Percentiles rank a stretch among this genome's conserved stretches.
These are phyloP conservation scores for Galaxias olidus DNA, from an alignment of 2,797 vertebrate species.

Conservation along the genomic window DNA sequence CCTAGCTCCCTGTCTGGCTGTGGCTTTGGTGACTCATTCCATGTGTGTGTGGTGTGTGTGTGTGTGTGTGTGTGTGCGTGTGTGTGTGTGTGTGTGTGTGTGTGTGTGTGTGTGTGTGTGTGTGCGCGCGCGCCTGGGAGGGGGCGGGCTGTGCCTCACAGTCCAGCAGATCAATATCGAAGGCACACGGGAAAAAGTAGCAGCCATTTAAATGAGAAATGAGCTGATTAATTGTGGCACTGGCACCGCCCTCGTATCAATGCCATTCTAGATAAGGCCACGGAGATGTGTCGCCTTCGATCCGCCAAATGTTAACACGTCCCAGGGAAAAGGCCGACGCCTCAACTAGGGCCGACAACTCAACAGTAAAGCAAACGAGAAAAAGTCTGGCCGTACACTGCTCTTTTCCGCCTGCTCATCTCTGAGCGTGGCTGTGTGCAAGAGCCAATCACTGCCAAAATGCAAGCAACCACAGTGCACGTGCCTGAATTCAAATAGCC, in stretches of 20 bases:
- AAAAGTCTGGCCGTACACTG: no score
- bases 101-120: conserved; percentile 16
- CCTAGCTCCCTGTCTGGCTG: background rate
- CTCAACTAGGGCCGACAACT: no score
- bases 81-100: conserved; percentile 15
- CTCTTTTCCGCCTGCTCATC: no score
- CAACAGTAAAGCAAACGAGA: no score
- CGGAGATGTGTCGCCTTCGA: conserved; percentile 32
- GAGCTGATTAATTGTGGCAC: conserved; percentile 54
- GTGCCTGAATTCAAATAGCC: no score
- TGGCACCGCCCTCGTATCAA: conserved; percentile 16
- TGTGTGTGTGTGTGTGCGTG: conserved; percentile 10
- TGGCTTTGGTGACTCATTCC: conserved; percentile 4
- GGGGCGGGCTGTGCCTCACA: conserved; percentile 34
- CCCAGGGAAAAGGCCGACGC: conserved; percentile 21
- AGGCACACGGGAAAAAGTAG: conserved; percentile 55
- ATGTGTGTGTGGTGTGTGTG: conserved; percentile 19
- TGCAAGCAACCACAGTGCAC: no score
- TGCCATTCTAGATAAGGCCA: conserved; percentile 41
- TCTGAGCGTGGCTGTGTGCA: no score
- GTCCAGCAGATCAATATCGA: conserved; percentile 58
- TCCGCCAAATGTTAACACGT: conserved; percentile 32
- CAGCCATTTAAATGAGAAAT: conserved; percentile 42
- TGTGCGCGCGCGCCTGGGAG: conserved; percentile 11
- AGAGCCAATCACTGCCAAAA: no score